phyloP scores from a whole-genome alignment of 2,113 vertebrate species.

The Periophthalmus modestus region DNA sequence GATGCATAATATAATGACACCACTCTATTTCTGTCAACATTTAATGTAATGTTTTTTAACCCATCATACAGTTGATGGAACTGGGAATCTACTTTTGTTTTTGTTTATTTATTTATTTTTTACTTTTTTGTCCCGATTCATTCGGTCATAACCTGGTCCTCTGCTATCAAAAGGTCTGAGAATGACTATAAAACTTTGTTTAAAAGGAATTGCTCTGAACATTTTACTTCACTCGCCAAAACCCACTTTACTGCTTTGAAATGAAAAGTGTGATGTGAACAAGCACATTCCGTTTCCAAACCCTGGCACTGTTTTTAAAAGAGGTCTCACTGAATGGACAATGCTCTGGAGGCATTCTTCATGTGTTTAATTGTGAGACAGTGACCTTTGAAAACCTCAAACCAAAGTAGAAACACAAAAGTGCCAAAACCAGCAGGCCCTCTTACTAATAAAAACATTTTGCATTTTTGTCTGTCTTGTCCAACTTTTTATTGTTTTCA shows the following conservation, averaged over 20 bases:
- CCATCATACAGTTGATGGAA: too few species aligned
- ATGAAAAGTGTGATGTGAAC: conserved; percentile 19
- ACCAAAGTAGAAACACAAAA: conserved; percentile 27
- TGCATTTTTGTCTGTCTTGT: too few species aligned
- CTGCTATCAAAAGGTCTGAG: not conserved
- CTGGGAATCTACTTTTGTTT: too few species aligned
- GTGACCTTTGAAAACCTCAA: conserved; percentile 45
- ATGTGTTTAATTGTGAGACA: conserved; percentile 40
- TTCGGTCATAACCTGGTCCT: not conserved
- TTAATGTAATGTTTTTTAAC: too few species aligned
- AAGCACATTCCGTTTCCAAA: conserved; percentile 2
- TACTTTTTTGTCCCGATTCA: not conserved
- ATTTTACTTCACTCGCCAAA: not conserved
- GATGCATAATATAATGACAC: too few species aligned
- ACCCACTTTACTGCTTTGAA: conserved; percentile 10
- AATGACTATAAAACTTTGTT: not conserved
- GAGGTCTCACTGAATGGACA: not conserved
- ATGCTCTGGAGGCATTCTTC: conserved; percentile 27
- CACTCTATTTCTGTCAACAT: too few species aligned
- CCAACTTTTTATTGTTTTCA: too few species aligned
- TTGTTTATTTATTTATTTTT: too few species aligned
- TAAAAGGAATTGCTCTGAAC: not conserved
- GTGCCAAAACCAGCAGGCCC: conserved; percentile 14
- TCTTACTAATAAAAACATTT: not conserved
- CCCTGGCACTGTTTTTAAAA: not conserved